These are phyloP conservation scores for Naso thynnoides DNA, from an alignment of 2,797 vertebrate species.

Conservation along the genomic window DNA sequence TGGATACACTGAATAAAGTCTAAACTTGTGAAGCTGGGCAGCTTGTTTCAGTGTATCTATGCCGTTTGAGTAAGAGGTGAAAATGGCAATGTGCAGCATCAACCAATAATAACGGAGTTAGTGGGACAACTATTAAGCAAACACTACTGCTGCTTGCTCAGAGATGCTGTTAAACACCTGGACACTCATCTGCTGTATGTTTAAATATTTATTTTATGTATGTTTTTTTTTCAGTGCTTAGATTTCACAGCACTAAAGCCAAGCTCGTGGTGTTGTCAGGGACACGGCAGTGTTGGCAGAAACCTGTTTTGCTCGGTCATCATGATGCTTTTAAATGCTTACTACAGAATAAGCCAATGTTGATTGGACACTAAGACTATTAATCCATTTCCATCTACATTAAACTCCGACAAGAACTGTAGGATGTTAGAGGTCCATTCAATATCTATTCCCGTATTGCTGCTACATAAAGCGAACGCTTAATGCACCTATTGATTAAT, in stretches of 20 bases:
- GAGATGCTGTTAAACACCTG: constrained; percentile 33
- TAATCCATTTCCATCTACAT: constrained; percentile 16
- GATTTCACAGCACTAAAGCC: background rate
- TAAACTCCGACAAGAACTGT: constrained; percentile 14
- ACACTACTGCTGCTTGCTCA: background rate
- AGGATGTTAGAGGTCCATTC: constrained; percentile 20
- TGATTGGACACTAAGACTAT: background rate
- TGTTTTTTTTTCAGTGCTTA: background rate
- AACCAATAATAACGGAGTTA: background rate
- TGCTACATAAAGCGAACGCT: constrained; percentile 41
- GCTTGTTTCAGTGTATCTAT: no score
- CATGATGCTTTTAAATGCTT: constrained; percentile 3
- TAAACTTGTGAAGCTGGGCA: no score
- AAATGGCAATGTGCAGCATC: background rate
- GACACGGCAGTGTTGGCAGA: background rate
- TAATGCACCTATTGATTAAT: constrained; percentile 64
- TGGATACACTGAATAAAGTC: no score
- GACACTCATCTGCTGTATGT: constrained; percentile 10
- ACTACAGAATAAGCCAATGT: background rate
- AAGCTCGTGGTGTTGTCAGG: background rate
- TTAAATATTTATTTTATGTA: constrained; percentile 2
- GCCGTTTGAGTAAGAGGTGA: constrained; percentile 1
- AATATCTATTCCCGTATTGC: constrained; percentile 26
- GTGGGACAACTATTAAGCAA: constrained; percentile 1
- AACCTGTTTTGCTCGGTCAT: background rate